Conservation (phyloP, 2,113 vertebrate species). For the Notiomystis cincta region DNA sequence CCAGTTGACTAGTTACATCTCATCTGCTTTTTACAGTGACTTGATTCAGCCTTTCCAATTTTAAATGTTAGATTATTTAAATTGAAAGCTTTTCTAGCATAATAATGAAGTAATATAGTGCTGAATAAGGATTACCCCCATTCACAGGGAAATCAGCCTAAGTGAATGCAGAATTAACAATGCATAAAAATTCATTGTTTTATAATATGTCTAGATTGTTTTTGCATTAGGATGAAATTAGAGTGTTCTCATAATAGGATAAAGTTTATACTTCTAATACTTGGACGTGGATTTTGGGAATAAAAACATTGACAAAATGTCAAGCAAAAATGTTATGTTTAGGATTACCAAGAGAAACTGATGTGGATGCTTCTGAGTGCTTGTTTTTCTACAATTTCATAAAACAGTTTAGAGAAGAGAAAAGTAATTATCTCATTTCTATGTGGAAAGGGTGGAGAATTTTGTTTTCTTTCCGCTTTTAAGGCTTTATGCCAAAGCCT, state of each 20-base stretch:
- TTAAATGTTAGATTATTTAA: not conserved
- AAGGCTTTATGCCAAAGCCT: not conserved
- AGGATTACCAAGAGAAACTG: not conserved
- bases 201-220: not conserved
- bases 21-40: not conserved
- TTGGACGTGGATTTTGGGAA: not conserved
- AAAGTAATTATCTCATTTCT: not conserved
- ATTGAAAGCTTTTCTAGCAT: not conserved
- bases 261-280: not conserved
- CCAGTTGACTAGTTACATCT: not conserved
- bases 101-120: not conserved
- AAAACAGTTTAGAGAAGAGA: not conserved
- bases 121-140: not conserved
- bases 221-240: not conserved
- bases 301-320: not conserved
- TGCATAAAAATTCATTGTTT: not conserved
- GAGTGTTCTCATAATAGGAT: not conserved
- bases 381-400: not conserved
- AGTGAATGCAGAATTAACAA: not conserved
- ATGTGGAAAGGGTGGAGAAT: not conserved
- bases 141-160: not conserved
- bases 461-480: not conserved
- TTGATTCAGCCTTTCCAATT: not conserved
- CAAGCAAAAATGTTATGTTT: not conserved
- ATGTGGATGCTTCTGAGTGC: not conserved